Percentiles rank a stretch among this genome's conserved stretches.
Conservation (phyloP, 2,888 invertebrate genomes). For the Hofmannophila pseudospretella region DNA sequence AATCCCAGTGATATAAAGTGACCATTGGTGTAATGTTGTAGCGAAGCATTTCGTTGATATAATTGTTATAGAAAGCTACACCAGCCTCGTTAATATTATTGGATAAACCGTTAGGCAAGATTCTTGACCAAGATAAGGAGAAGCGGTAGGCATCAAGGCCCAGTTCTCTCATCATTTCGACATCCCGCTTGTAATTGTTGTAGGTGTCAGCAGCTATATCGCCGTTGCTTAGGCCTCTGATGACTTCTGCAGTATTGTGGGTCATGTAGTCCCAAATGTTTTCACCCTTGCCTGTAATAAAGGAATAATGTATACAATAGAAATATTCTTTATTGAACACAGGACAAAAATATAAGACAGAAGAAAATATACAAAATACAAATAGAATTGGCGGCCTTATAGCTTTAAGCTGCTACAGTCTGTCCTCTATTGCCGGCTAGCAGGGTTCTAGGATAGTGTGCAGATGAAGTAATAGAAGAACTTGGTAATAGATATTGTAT, state of each 20-base stretch:
- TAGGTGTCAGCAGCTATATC: constrained; percentile 77
- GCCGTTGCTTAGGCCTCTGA: constrained; percentile 46
- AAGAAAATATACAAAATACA: too few relatives aligned
- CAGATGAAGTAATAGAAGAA: too few relatives aligned
- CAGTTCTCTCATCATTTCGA: constrained; percentile 51
- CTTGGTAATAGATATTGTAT: too few relatives aligned
- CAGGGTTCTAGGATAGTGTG: too few relatives aligned
- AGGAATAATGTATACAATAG: too few relatives aligned
- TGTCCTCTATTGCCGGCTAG: too few relatives aligned
- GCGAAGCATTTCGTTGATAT: constrained; percentile 77
- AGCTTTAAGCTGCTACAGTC: too few relatives aligned
- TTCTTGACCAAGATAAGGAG: constrained; percentile 79
- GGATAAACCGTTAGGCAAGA: constrained; percentile 73
- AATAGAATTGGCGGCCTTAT: too few relatives aligned
- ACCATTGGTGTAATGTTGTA: constrained; percentile 79
- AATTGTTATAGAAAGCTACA: constrained; percentile 79
- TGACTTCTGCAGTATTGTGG: constrained; percentile 26
- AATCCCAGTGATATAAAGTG: constrained; percentile 71
- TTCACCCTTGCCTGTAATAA: constrained; percentile 29
- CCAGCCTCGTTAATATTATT: constrained; percentile 75
- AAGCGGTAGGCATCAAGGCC: constrained; percentile 67
- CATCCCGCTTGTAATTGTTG: constrained; percentile 73
- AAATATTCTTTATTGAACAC: too few relatives aligned
- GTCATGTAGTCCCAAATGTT: constrained; percentile 36
- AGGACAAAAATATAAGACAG: too few relatives aligned